phyloP scores from a whole-genome alignment of 2,888 invertebrate species.

The Drosophila yooni region DNA sequence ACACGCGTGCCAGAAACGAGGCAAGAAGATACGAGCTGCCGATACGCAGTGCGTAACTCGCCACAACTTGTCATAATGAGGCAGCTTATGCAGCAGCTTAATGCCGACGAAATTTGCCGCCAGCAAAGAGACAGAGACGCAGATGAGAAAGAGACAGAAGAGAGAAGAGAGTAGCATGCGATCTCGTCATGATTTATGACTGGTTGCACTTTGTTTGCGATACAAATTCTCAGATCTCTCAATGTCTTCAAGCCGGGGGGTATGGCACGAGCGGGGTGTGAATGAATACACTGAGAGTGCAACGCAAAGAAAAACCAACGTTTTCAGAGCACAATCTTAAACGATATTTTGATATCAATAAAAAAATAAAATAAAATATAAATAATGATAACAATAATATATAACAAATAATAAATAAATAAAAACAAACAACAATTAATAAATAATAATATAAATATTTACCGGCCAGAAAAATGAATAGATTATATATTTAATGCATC shows the following conservation, averaged over 20 bases:
- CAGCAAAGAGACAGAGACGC: conserved; percentile 1
- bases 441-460: background rate
- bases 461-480: background rate
- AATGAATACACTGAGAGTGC: background rate
- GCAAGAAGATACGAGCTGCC: conserved; percentile 42
- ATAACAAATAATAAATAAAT: background rate
- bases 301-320: no score
- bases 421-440: background rate
- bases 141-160: background rate
- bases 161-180: conserved; percentile 31
- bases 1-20: conserved; percentile 27
- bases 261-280: background rate
- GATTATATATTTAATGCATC: background rate
- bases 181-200: conserved; percentile 67
- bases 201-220: conserved; percentile 37
- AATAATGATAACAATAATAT: background rate
- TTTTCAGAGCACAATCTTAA: no score
- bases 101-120: conserved; percentile 38
- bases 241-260: conserved; percentile 13
- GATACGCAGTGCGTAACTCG: conserved; percentile 58
- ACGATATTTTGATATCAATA: background rate
- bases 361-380: background rate
- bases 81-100: conserved; percentile 55
- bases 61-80: conserved; percentile 66
- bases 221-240: conserved; percentile 39